phyloP scores from a whole-genome alignment of 23 tunicate species.

The Trididemnum nubilum region DNA sequence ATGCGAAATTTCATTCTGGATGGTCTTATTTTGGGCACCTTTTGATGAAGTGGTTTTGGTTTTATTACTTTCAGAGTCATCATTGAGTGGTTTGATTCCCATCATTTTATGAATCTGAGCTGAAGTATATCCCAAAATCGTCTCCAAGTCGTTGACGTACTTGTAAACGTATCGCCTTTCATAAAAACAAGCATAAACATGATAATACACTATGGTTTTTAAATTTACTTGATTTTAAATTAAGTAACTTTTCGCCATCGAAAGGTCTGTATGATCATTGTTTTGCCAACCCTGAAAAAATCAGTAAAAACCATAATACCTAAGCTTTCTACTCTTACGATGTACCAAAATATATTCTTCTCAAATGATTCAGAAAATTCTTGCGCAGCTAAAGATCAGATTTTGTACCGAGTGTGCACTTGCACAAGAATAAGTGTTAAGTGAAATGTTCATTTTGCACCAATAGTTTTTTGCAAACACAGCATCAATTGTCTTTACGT shows the following conservation, averaged over 20 bases:
- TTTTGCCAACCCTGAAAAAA: too few relatives aligned
- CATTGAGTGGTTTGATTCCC: constrained; percentile 63
- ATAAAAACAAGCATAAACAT: background rate
- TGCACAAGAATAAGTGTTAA: too few relatives aligned
- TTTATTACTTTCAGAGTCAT: constrained; percentile 30
- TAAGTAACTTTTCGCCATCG: background rate
- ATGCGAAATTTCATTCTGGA: background rate
- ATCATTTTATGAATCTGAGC: constrained; percentile 72
- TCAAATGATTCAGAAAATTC: too few relatives aligned
- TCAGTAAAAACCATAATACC: too few relatives aligned
- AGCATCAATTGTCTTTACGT: too few relatives aligned
- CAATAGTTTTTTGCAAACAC: too few relatives aligned
- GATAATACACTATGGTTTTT: background rate
- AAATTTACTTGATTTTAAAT: background rate
- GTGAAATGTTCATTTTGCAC: too few relatives aligned
- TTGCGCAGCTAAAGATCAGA: too few relatives aligned
- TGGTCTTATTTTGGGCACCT: background rate
- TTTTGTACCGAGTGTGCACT: too few relatives aligned
- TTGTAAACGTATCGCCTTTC: constrained; percentile 90
- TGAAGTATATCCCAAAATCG: constrained; percentile 50
- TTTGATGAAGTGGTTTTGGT: background rate
- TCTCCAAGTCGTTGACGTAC: constrained; percentile 79
- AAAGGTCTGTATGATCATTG: background rate
- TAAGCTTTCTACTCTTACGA: too few relatives aligned
- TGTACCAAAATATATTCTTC: too few relatives aligned